These are phyloP conservation scores for Whitmania pigra DNA, from an alignment of 1,140 invertebrate genomes.

Conservation along the genomic window DNA sequence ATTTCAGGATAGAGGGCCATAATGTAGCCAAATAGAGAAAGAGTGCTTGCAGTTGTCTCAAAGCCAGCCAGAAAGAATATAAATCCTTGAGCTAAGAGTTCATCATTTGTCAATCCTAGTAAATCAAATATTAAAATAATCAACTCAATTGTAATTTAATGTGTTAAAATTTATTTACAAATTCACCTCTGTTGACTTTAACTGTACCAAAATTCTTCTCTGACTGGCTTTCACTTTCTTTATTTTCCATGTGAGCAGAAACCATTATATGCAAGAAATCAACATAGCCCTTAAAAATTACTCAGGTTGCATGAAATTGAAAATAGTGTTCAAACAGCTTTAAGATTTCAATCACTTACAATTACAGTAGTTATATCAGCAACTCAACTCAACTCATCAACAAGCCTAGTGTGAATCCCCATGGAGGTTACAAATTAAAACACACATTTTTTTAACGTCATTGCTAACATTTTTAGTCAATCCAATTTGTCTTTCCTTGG, in stretches of 20 bases:
- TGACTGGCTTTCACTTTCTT: background rate
- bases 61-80: conserved; percentile 57
- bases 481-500: conserved; percentile 23
- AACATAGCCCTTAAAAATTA: conserved; percentile 12
- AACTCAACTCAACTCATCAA: too few species aligned
- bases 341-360: too few species aligned
- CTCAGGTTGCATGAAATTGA: conserved; percentile 28
- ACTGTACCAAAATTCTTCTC: conserved; percentile 12
- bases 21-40: conserved; percentile 47
- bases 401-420: too few species aligned
- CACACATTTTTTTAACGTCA: too few species aligned
- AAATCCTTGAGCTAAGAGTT: conserved; percentile 53
- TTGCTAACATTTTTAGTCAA: background rate
- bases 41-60: conserved; percentile 49
- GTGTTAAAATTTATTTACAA: too few species aligned
- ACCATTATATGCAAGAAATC: conserved; percentile 30
- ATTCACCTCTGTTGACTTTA: too few species aligned
- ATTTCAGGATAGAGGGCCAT: conserved; percentile 48
- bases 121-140: too few species aligned
- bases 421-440: too few species aligned
- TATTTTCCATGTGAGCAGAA: conserved; percentile 21
- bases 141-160: too few species aligned
- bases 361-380: too few species aligned
- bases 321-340: too few species aligned
- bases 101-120: conserved; percentile 38